phyloP scores from a whole-genome alignment of 2,113 vertebrate species.

The Callionymus lyra region DNA sequence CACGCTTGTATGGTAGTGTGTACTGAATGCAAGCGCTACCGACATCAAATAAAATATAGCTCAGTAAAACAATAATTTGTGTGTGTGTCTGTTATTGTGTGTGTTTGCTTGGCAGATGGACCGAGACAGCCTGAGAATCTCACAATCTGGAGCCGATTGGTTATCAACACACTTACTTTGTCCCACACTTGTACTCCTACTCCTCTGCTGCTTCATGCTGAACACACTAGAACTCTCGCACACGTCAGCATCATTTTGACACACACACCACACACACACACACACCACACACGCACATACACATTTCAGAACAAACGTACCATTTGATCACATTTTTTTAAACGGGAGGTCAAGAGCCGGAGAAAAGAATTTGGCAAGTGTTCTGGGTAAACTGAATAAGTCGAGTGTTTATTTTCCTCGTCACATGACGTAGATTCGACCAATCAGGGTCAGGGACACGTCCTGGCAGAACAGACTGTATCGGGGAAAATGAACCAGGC shows the following conservation, averaged over 20 bases:
- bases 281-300: conserved; percentile 3
- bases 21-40: no score
- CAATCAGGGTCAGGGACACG: no score
- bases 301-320: not conserved
- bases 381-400: no score
- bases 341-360: not conserved
- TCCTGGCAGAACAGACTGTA: no score
- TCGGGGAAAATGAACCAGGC: no score
- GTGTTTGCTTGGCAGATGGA: conserved; percentile 4
- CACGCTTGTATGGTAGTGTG: not conserved
- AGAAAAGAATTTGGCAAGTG: not conserved
- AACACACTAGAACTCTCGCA: not conserved
- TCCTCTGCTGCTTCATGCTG: conserved; percentile 41
- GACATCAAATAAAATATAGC: no score
- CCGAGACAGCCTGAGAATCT: not conserved
- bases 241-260: not conserved
- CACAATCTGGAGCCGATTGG: not conserved
- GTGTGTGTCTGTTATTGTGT: not conserved
- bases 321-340: not conserved
- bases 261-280: not conserved
- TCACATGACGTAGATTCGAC: no score
- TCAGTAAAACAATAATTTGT: no score
- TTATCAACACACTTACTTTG: conserved; percentile 19
- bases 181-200: conserved; percentile 42
- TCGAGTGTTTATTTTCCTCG: no score